A percentile compares a stretch with the other conserved stretches of the same genome.
These are phyloP conservation scores for Agriopis aurantiaria DNA, from an alignment of 2,888 invertebrate species.

Conservation along the genomic window DNA sequence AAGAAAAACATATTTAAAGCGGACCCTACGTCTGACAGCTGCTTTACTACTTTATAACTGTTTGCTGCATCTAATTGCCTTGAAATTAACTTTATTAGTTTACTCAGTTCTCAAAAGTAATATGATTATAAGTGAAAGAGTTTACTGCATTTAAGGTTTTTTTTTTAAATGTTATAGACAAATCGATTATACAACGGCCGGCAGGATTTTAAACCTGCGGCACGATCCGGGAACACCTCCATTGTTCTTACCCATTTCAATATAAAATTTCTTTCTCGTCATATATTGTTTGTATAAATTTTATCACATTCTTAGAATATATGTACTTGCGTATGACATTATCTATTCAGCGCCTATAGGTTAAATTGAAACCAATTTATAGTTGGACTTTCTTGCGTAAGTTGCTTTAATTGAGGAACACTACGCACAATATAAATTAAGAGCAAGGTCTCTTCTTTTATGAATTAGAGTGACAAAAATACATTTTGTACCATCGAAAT, in stretches of 20 bases:
- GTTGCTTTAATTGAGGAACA: conserved; percentile 43
- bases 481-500: conserved; percentile 9
- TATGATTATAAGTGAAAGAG: background rate
- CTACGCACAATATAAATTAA: conserved; percentile 43
- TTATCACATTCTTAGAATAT: background rate
- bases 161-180: too few relatives aligned
- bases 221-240: too few relatives aligned
- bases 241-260: too few relatives aligned
- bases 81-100: background rate
- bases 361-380: conserved; percentile 24
- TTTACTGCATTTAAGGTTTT: background rate
- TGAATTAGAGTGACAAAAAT: conserved; percentile 31
- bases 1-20: conserved; percentile 28
- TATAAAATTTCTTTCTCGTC: background rate
- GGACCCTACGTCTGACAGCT: conserved; percentile 38
- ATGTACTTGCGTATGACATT: too few relatives aligned
- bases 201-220: too few relatives aligned
- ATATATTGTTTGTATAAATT: background rate
- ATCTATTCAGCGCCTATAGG: background rate
- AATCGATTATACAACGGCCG: too few relatives aligned
- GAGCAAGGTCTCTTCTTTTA: conserved; percentile 46
- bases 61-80: conserved; percentile 29
- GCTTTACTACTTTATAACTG: conserved; percentile 29
- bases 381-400: conserved; percentile 35
- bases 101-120: too few relatives aligned